A percentile compares a stretch with the other conserved stretches of the same genome.
phyloP scores from a whole-genome alignment of 2,888 invertebrate species.

The Podotricha telesiphe region DNA sequence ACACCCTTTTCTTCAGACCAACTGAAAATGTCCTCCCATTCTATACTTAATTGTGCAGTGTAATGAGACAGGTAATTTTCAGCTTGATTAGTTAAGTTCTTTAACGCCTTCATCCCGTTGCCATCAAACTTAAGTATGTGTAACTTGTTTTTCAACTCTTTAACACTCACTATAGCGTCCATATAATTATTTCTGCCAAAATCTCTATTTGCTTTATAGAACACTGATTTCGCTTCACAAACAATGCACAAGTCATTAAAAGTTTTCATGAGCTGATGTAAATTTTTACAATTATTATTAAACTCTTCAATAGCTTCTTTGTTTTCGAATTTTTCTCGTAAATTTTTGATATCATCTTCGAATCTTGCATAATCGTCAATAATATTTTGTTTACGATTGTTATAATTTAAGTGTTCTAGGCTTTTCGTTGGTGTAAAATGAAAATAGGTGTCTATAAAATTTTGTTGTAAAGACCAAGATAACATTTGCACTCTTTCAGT shows the following conservation, averaged over 20 bases:
- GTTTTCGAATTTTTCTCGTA: constrained; percentile 54
- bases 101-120: constrained; percentile 60
- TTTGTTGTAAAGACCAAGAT: constrained; percentile 72
- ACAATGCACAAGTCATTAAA: constrained; percentile 62
- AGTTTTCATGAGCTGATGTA: constrained; percentile 54
- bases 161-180: constrained; percentile 64
- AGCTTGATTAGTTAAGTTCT: constrained; percentile 62
- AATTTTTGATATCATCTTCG: constrained; percentile 52
- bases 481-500: constrained; percentile 69
- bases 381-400: constrained; percentile 66
- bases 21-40: constrained; percentile 75
- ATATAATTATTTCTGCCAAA: constrained; percentile 66
- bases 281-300: constrained; percentile 54
- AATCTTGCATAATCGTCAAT: constrained; percentile 57
- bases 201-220: constrained; percentile 71
- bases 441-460: constrained; percentile 66
- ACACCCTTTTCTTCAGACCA: constrained; percentile 72
- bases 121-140: constrained; percentile 62
- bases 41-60: constrained; percentile 69
- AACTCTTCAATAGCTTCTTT: constrained; percentile 60
- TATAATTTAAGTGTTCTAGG: constrained; percentile 72
- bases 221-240: constrained; percentile 62
- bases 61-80: constrained; percentile 72
- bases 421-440: constrained; percentile 70
- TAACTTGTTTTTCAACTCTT: constrained; percentile 58